Evolutionary conservation across 2,113 vertebrate genomes (phyloP).

Genomic region (Procavia capensis): DNA sequence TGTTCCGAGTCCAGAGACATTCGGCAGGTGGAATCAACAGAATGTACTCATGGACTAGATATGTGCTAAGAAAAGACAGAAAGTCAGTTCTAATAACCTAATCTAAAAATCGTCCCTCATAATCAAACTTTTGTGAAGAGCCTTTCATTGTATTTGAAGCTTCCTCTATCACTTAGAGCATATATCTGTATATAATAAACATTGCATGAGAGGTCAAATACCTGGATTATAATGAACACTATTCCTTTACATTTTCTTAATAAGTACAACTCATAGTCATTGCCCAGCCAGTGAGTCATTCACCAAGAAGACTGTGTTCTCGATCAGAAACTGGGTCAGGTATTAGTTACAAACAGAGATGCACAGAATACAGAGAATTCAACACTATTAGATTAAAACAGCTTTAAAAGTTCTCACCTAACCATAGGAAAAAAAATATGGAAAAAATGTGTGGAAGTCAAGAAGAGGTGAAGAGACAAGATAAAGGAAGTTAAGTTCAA

Average conservation of each 20-base stretch:
- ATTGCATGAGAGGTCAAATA: background rate
- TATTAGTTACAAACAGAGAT: background rate
- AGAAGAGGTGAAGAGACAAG: background rate
- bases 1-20: background rate
- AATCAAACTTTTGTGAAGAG: background rate
- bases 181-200: background rate
- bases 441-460: background rate
- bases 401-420: background rate
- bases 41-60: background rate
- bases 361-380: background rate
- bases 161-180: background rate
- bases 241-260: background rate
- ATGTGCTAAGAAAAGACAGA: background rate
- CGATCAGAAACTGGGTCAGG: background rate
- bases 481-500: background rate
- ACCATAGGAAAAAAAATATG: background rate
- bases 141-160: background rate
- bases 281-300: background rate
- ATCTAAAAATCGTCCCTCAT: background rate
- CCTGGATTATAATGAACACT: background rate
- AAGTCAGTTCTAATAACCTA: background rate
- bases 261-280: background rate
- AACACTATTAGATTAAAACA: background rate
- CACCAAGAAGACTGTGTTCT: background rate
- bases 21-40: background rate